Evolutionary conservation across 2,888 invertebrate species (phyloP).

Genomic region (Gasteruption jaculator): DNA sequence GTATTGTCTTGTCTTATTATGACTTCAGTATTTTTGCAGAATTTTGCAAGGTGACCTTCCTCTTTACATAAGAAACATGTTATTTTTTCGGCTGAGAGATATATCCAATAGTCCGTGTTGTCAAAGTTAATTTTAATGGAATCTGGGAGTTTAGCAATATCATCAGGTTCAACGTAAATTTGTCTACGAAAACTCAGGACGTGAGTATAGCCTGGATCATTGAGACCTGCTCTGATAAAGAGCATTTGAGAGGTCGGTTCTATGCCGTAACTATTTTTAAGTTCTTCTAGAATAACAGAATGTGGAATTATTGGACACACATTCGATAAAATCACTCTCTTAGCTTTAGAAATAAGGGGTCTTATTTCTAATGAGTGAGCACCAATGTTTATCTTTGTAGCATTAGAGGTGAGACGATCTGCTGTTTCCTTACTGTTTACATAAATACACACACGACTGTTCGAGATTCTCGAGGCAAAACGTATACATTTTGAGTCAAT

Average conservation of each 20-base stretch:
- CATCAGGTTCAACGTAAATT: constrained; percentile 11
- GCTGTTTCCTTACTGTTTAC: constrained; percentile 12
- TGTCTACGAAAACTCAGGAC: constrained; percentile 13
- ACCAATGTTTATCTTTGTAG: constrained; percentile 7
- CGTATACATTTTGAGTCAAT: constrained; percentile 13
- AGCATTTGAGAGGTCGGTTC: constrained; percentile 9
- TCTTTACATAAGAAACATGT: constrained; percentile 16
- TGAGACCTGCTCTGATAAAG: constrained; percentile 11
- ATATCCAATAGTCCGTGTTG: constrained; percentile 12
- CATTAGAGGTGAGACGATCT: constrained; percentile 8
- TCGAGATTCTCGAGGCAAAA: constrained; percentile 18
- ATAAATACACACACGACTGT: constrained; percentile 20
- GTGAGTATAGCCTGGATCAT: constrained; percentile 11
- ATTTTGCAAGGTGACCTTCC: constrained; percentile 14
- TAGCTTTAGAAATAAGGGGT: constrained; percentile 14
- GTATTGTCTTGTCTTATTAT: too few species aligned
- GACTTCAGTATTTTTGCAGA: constrained; percentile 9
- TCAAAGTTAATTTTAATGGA: constrained; percentile 9
- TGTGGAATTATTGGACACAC: constrained; percentile 16
- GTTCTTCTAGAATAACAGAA: constrained; percentile 3
- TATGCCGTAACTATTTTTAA: constrained; percentile 4
- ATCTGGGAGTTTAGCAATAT: constrained; percentile 8
- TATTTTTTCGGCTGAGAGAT: constrained; percentile 6
- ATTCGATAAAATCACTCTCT: constrained; percentile 18
- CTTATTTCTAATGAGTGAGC: constrained; percentile 1